Evolutionary conservation across 2,888 invertebrate genomes (phyloP).

Genomic region (Brachynemurus nebulosus): DNA sequence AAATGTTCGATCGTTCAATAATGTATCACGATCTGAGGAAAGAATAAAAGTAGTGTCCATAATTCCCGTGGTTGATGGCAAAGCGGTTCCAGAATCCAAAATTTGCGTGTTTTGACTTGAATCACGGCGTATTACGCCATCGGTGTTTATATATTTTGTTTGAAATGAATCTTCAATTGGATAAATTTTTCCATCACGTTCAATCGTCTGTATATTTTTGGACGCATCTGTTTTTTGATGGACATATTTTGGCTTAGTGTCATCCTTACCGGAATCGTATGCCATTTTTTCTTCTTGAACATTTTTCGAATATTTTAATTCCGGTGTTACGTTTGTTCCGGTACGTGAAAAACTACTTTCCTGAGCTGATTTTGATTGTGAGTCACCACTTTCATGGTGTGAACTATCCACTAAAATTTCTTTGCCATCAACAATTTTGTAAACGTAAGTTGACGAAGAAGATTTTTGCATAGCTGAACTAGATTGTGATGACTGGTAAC

Average conservation of each 20-base stretch:
- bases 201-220: slow-evolving; percentile 30
- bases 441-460: slow-evolving; percentile 47
- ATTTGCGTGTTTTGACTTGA: neutral
- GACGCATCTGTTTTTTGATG: slow-evolving; percentile 33
- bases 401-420: slow-evolving; percentile 45
- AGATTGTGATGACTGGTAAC: slow-evolving; percentile 36
- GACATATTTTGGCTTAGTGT: slow-evolving; percentile 24
- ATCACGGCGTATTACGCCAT: slow-evolving; percentile 1
- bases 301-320: slow-evolving; percentile 38
- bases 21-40: neutral
- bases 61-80: neutral
- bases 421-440: slow-evolving; percentile 51
- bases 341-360: slow-evolving; percentile 39
- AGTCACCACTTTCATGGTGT: slow-evolving; percentile 42
- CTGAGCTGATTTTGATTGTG: slow-evolving; percentile 33
- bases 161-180: slow-evolving; percentile 23
- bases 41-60: neutral
- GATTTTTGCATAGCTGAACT: slow-evolving; percentile 42
- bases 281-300: slow-evolving; percentile 39
- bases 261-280: slow-evolving; percentile 42
- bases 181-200: slow-evolving; percentile 20
- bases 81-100: neutral
- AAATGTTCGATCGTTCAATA: neutral
- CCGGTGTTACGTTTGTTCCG: slow-evolving; percentile 43
- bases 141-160: slow-evolving; percentile 19